Evolutionary conservation across 2,113 vertebrate species (phyloP).

Genomic region (Asarcornis scutulata): DNA sequence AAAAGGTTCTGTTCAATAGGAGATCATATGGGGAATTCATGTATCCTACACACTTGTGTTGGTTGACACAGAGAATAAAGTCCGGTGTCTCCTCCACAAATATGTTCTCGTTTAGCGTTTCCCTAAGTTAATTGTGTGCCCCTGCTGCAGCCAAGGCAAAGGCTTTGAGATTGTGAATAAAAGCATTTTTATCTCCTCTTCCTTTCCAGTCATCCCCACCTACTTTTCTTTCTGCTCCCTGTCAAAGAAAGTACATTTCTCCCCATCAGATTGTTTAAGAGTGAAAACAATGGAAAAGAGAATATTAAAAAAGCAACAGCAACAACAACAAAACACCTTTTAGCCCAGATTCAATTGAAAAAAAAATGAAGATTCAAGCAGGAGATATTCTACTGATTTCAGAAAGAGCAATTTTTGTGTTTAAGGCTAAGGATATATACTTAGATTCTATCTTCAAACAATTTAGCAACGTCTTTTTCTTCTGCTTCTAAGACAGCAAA

Average conservation of each 20-base stretch:
- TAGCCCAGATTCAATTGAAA: neutral
- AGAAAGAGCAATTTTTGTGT: neutral
- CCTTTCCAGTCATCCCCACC: neutral
- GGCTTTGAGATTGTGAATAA: neutral
- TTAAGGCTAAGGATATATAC: neutral
- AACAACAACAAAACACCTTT: neutral
- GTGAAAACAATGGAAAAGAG: neutral
- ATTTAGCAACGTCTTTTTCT: constrained; percentile 16
- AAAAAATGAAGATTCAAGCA: neutral
- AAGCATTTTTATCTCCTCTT: neutral
- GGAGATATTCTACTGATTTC: neutral
- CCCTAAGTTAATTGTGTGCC: neutral
- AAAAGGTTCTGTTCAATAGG: neutral
- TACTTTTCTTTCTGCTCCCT: neutral
- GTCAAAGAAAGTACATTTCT: neutral
- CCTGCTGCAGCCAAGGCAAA: neutral
- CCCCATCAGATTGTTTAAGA: neutral
- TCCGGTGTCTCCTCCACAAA: neutral
- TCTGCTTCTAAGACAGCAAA: neutral
- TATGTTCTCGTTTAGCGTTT: neutral
- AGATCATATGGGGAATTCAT: neutral
- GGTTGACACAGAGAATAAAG: neutral
- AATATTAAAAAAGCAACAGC: neutral
- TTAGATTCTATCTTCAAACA: neutral
- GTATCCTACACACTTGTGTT: neutral